These are phyloP conservation scores for Zophobas atratus DNA, from an alignment of 1,140 invertebrate genomes.

Conservation along the genomic window DNA sequence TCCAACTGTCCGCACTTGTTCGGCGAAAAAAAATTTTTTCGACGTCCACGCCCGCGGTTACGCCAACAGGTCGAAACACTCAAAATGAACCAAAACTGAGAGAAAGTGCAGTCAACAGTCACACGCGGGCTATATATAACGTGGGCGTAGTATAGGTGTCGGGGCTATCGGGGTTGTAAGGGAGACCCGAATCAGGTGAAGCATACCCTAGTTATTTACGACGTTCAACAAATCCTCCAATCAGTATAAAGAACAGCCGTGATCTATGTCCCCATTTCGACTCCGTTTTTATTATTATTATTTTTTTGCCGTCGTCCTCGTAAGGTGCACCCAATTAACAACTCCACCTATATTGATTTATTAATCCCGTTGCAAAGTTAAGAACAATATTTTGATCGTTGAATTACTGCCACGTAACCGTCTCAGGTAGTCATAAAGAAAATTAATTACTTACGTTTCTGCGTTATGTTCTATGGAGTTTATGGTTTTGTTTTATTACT, in stretches of 20 bases:
- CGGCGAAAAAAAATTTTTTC: background rate
- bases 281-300: conserved; percentile 34
- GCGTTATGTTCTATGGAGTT: conserved; percentile 27
- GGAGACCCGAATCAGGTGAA: conserved; percentile 52
- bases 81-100: conserved; percentile 56
- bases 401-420: conserved; percentile 30
- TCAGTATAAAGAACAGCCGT: conserved; percentile 53
- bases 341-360: conserved; percentile 7
- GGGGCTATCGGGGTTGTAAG: conserved; percentile 50
- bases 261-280: conserved; percentile 44
- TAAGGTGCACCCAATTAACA: conserved; percentile 22
- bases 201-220: conserved; percentile 55
- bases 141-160: conserved; percentile 51
- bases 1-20: too few relatives aligned
- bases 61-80: conserved; percentile 31
- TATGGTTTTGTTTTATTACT: conserved; percentile 42
- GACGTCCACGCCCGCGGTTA: background rate
- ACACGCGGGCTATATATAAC: conserved; percentile 53
- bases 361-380: background rate
- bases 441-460: conserved; percentile 40
- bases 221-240: conserved; percentile 55
- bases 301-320: conserved; percentile 11
- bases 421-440: conserved; percentile 31
- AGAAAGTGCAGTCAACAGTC: conserved; percentile 55
- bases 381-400: conserved; percentile 27